These are phyloP conservation scores for Lepas anatifera DNA, from an alignment of 2,888 invertebrate species.

Conservation along the genomic window DNA sequence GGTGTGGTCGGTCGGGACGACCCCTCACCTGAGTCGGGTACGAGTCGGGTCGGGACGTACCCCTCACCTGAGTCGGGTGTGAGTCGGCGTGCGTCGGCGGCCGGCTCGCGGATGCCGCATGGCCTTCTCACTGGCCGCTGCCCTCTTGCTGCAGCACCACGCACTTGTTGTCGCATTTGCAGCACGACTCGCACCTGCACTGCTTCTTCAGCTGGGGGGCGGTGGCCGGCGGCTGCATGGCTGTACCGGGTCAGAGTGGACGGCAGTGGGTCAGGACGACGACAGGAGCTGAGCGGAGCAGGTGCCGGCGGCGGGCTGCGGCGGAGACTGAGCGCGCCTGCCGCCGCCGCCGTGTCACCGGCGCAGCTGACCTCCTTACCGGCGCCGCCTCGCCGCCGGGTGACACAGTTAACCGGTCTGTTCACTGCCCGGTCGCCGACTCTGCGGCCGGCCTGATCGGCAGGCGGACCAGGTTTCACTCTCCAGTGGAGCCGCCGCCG, in stretches of 20 bases:
- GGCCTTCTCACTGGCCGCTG: background rate
- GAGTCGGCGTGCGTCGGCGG: background rate
- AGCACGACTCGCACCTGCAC: slow-evolving; percentile 6
- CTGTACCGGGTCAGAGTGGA: background rate
- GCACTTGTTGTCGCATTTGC: slow-evolving; percentile 7
- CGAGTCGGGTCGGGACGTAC: too few relatives aligned
- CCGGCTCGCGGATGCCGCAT: background rate
- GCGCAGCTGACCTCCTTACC: background rate
- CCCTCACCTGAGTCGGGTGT: too few relatives aligned
- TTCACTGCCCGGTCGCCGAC: background rate
- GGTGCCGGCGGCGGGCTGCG: background rate
- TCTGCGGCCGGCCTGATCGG: background rate
- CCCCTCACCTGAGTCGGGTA: too few relatives aligned
- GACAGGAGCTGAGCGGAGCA: background rate
- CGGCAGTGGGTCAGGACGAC: background rate
- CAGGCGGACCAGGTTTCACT: background rate
- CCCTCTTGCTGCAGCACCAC: slow-evolving; percentile 1
- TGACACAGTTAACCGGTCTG: slow-evolving; percentile 1
- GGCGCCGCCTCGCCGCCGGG: background rate
- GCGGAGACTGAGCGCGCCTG: background rate
- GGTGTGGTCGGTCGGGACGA: too few relatives aligned
- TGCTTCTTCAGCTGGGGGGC: background rate
- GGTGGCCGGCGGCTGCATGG: background rate
- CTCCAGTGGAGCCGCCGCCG: too few relatives aligned
- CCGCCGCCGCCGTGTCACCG: background rate